These are phyloP conservation scores for Zaprionus inermis DNA, from an alignment of 1,140 invertebrate genomes.

Conservation along the genomic window DNA sequence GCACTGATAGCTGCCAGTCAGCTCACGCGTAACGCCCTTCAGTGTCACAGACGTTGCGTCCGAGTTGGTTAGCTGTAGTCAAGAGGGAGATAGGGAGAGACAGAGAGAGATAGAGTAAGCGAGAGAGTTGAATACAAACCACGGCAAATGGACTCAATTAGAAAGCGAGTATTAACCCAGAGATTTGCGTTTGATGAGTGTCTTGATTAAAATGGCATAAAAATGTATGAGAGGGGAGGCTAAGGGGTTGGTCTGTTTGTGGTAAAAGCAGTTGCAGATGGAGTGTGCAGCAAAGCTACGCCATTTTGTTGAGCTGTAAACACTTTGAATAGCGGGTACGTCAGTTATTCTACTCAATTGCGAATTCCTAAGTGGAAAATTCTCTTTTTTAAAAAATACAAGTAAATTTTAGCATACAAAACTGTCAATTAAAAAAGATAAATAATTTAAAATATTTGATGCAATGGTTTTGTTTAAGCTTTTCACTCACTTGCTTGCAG, in stretches of 20 bases:
- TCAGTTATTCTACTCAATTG: background rate
- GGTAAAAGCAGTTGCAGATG: background rate
- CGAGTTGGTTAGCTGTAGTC: constrained; percentile 86
- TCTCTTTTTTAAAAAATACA: background rate
- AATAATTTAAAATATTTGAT: no score
- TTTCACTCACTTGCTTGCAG: no score
- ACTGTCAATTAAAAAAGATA: background rate
- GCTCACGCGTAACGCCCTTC: constrained; percentile 86
- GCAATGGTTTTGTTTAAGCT: no score
- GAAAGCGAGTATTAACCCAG: background rate
- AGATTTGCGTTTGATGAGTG: constrained; percentile 4
- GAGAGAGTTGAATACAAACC: background rate
- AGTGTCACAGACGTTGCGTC: constrained; percentile 87
- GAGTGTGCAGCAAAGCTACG: background rate
- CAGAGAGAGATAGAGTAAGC: constrained; percentile 23
- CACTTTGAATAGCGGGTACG: background rate
- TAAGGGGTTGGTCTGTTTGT: background rate
- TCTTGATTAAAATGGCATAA: constrained; percentile 26
- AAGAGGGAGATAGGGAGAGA: constrained; percentile 4
- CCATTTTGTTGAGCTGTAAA: constrained; percentile 8
- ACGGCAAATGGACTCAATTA: constrained; percentile 24
- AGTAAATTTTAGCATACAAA: no score
- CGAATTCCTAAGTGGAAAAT: background rate
- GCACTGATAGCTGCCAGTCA: constrained; percentile 89
- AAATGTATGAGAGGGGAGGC: constrained; percentile 10